phyloP scores from a whole-genome alignment of 1,140 invertebrate species.

The Drosophila lacteicornis region DNA sequence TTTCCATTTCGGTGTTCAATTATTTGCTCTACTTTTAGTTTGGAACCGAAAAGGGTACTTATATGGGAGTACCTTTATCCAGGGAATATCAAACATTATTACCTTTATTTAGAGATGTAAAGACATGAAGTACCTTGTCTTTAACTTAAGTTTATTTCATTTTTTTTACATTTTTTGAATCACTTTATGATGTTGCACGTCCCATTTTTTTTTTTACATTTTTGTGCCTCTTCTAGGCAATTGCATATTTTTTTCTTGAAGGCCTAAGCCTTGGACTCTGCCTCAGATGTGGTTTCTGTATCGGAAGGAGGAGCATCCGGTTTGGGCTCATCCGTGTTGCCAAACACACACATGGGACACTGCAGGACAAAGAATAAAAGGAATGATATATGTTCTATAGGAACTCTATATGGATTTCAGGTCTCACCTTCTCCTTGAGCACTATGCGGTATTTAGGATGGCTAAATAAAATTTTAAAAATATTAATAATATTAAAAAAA shows the following conservation, averaged over 20 bases:
- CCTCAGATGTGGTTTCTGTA: constrained; percentile 80
- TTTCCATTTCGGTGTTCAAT: constrained; percentile 39
- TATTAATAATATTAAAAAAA: not conserved
- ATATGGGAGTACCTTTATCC: too few relatives aligned
- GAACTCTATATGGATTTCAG: not conserved
- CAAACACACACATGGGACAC: constrained; percentile 89
- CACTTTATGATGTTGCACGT: constrained; percentile 40
- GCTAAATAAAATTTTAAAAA: constrained; percentile 79
- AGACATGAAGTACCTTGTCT: not conserved
- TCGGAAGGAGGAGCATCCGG: constrained; percentile 85
- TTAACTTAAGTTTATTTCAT: not conserved
- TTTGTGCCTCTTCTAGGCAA: constrained; percentile 55
- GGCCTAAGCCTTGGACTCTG: constrained; percentile 71
- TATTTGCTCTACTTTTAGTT: constrained; percentile 6
- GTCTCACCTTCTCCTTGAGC: constrained; percentile 86
- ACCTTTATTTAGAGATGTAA: too few relatives aligned
- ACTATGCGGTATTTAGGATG: constrained; percentile 92
- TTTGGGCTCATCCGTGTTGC: constrained; percentile 74
- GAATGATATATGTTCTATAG: too few relatives aligned
- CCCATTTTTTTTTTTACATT: constrained; percentile 42
- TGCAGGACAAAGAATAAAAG: constrained; percentile 39
- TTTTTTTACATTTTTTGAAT: constrained; percentile 60
- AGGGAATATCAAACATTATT: too few relatives aligned
- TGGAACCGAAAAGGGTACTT: not conserved
- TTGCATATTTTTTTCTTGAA: constrained; percentile 29